These are phyloP conservation scores for Sebastes itinus DNA, from an alignment of 2,797 vertebrate species.

Conservation along the genomic window DNA sequence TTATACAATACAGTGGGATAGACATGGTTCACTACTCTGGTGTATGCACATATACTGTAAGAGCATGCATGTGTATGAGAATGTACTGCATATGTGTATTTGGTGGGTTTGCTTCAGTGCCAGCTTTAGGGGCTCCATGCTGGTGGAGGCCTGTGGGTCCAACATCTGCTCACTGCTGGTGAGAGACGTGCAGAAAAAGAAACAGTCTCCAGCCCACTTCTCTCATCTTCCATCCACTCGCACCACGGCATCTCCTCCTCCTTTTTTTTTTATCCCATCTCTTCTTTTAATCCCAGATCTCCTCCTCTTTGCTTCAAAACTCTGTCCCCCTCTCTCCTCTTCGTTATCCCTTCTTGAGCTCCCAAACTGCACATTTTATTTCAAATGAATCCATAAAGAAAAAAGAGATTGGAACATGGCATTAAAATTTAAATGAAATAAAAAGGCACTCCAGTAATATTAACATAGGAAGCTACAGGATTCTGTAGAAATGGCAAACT, in stretches of 20 bases:
- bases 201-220: slow-evolving; percentile 10
- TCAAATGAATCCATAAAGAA: slow-evolving; percentile 7
- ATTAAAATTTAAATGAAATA: slow-evolving; percentile 10
- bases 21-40: not conserved
- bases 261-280: slow-evolving; percentile 3
- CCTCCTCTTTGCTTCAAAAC: slow-evolving; percentile 4
- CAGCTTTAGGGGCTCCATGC: slow-evolving; percentile 57
- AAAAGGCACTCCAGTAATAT: not conserved
- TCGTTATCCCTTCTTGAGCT: slow-evolving; percentile 16
- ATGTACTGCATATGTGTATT: not conserved
- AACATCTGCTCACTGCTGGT: slow-evolving; percentile 74
- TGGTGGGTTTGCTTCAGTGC: slow-evolving; percentile 18
- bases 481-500: not conserved
- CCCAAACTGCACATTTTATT: slow-evolving; percentile 1
- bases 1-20: not conserved
- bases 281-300: slow-evolving; percentile 19
- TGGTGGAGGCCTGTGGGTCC: slow-evolving; percentile 61
- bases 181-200: slow-evolving; percentile 32
- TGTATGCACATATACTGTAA: not conserved
- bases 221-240: slow-evolving; percentile 38
- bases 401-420: not conserved
- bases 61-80: not conserved
- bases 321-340: not conserved
- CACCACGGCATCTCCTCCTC: not conserved
- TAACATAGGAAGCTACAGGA: not conserved